phyloP scores from a whole-genome alignment of 2,888 invertebrate species.

The Drosophila birchii region DNA sequence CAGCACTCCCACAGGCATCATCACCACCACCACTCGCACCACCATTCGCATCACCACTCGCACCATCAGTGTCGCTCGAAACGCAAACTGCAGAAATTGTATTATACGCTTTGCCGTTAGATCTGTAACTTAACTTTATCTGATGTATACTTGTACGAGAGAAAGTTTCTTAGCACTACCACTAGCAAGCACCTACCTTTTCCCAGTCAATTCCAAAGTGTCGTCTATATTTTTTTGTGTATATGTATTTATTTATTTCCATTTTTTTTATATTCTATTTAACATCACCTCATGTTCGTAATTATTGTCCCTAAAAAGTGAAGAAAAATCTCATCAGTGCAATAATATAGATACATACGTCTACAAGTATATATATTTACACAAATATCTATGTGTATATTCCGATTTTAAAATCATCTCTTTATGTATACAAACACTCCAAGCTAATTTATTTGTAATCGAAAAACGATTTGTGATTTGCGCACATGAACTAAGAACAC shows the following conservation, averaged over 20 bases:
- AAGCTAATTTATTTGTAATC: conserved; percentile 59
- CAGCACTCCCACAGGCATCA: conserved; percentile 70
- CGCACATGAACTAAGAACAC: conserved; percentile 33
- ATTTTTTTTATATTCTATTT: conserved; percentile 17
- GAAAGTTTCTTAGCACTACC: conserved; percentile 47
- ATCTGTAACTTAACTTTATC: conserved; percentile 55
- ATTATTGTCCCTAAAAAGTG: conserved; percentile 38
- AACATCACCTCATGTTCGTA: conserved; percentile 29
- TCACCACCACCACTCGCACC: conserved; percentile 59
- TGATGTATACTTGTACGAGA: conserved; percentile 40
- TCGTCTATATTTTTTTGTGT: conserved; percentile 37
- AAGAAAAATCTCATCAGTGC: conserved; percentile 67
- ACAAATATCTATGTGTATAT: conserved; percentile 29
- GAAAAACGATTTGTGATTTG: conserved; percentile 50
- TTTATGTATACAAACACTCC: conserved; percentile 35
- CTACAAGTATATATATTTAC: conserved; percentile 28
- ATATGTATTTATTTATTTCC: conserved; percentile 59
- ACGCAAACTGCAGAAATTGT: conserved; percentile 84
- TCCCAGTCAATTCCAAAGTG: conserved; percentile 50
- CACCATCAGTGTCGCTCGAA: conserved; percentile 82
- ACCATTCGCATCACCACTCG: conserved; percentile 63
- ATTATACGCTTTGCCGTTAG: conserved; percentile 84
- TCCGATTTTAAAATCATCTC: conserved; percentile 23
- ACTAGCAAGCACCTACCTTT: conserved; percentile 9
- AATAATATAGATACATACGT: conserved; percentile 49